These are phyloP conservation scores for Chloebia gouldiae DNA, from an alignment of 2,113 vertebrate species.

Conservation along the genomic window DNA sequence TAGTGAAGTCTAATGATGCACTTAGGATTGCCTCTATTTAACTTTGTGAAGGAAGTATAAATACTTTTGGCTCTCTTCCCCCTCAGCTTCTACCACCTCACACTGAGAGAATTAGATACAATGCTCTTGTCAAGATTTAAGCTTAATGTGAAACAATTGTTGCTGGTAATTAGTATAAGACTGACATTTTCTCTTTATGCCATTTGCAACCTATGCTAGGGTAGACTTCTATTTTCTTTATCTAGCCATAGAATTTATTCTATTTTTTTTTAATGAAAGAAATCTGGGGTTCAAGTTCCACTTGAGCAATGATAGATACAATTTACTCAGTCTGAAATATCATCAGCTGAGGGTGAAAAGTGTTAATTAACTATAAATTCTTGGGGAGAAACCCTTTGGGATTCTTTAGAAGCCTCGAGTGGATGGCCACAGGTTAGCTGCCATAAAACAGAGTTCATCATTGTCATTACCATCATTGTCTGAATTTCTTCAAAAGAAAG, in stretches of 20 bases:
- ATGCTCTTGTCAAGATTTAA: neutral
- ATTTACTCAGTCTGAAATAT: neutral
- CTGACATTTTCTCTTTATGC: neutral
- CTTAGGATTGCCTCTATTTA: neutral
- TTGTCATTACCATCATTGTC: neutral
- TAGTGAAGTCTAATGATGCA: neutral
- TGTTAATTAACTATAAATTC: slow-evolving; percentile 19
- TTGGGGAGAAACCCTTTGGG: neutral
- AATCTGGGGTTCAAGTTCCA: neutral
- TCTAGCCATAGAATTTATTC: neutral
- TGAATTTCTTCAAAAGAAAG: slow-evolving; percentile 15
- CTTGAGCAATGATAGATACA: neutral
- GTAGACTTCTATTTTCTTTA: neutral
- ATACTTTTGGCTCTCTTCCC: neutral
- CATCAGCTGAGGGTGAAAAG: neutral
- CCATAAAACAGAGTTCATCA: neutral
- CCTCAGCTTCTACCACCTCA: neutral
- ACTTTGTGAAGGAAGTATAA: neutral
- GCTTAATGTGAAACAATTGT: neutral
- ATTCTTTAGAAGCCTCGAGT: neutral
- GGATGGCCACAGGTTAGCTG: neutral
- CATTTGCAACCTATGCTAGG: neutral
- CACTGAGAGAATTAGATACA: neutral
- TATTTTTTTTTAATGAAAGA: neutral
- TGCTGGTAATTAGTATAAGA: neutral